These are phyloP conservation scores for Vireo griseus DNA, from an alignment of 2,797 vertebrate genomes.

Conservation along the genomic window DNA sequence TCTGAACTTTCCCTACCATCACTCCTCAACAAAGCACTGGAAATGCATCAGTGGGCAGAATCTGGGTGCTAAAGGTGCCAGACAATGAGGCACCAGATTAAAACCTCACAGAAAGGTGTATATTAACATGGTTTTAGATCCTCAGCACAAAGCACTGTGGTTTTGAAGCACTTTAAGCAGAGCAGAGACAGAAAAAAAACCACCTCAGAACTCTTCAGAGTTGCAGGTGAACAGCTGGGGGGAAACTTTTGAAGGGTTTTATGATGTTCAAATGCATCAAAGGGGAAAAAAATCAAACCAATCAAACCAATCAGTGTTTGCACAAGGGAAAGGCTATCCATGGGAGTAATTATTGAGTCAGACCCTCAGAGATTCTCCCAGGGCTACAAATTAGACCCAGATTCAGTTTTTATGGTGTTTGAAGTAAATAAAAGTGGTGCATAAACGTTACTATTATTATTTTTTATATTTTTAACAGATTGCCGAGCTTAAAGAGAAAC, in stretches of 20 bases:
- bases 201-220: not conserved
- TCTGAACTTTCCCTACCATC: not conserved
- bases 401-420: not conserved
- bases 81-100: not conserved
- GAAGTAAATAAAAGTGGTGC: not conserved
- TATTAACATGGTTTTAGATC: not conserved
- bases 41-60: not conserved
- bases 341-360: not conserved
- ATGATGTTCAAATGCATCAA: not conserved
- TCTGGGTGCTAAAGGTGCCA: not conserved
- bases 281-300: not conserved
- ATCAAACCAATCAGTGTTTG: fast-evolving
- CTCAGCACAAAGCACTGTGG: not conserved
- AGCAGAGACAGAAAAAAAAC: not conserved
- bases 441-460: fast-evolving
- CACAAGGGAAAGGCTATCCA: too few relatives aligned
- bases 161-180: not conserved
- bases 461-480: not conserved
- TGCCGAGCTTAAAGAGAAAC: not conserved
- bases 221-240: not conserved
- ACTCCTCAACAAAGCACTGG: not conserved
- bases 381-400: not conserved
- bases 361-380: not conserved
- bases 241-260: not conserved
- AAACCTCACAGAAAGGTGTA: not conserved